Conservation (phyloP, 2,113 vertebrate genomes). For the Onychostruthus taczanowskii region DNA sequence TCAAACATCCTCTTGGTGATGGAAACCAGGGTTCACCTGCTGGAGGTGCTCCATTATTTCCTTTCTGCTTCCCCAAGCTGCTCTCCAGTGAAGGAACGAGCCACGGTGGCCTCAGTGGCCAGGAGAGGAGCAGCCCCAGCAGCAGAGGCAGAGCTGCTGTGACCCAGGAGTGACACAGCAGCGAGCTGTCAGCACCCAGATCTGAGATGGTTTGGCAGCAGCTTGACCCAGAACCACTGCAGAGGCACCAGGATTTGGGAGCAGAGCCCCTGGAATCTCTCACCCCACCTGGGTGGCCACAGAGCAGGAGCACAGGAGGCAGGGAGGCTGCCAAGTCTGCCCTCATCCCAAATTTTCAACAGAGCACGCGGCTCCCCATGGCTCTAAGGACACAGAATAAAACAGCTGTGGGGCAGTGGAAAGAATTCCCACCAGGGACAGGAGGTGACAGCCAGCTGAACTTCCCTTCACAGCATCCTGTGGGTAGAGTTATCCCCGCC, state of each 20-base stretch:
- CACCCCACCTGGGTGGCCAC: neutral
- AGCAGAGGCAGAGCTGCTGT: neutral
- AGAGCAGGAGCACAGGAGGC: neutral
- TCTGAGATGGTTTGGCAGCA: neutral
- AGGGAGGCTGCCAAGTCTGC: neutral
- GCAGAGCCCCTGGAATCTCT: neutral
- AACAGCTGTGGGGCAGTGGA: neutral
- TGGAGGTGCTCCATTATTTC: fast-evolving
- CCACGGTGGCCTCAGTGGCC: fast-evolving
- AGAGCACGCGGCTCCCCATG: fast-evolving
- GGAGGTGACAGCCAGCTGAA: fast-evolving
- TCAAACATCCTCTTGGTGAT: fast-evolving
- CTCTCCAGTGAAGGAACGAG: fast-evolving
- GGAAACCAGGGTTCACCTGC: neutral
- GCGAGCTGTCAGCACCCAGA: neutral
- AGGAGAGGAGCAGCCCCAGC: neutral
- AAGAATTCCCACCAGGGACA: fast-evolving
- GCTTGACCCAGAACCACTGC: neutral
- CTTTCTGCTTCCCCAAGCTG: neutral
- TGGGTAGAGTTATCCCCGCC: fast-evolving
- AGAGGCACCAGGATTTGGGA: neutral
- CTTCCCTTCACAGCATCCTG: neutral
- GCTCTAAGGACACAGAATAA: neutral
- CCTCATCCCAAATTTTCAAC: neutral
- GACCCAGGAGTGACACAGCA: neutral